Percentiles rank a stretch among this genome's conserved stretches.
phyloP scores from a whole-genome alignment of 2,797 vertebrate genomes.

The Fistularia tabacaria region DNA sequence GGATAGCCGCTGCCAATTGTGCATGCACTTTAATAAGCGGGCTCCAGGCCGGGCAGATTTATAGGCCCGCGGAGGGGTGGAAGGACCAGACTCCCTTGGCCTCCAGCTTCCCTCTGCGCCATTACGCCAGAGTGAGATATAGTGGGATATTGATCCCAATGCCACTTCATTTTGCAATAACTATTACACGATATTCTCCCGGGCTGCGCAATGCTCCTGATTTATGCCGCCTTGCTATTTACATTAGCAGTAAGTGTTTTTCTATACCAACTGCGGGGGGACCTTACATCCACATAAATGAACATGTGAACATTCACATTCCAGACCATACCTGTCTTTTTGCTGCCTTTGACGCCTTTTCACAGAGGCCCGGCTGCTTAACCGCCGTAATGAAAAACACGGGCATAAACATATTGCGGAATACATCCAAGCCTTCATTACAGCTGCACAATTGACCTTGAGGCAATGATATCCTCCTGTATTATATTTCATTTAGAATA shows the following conservation, averaged over 20 bases:
- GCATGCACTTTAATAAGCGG: conserved; percentile 85
- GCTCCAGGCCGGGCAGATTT: conserved; percentile 88
- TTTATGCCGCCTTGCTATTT: conserved; percentile 81
- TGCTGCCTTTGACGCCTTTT: conserved; percentile 56
- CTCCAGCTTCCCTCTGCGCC: conserved; percentile 89
- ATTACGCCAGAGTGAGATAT: conserved; percentile 97
- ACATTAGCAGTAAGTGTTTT: conserved; percentile 83
- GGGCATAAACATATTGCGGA: conserved; percentile 52
- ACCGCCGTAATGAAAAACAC: conserved; percentile 46
- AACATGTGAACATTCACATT: conserved; percentile 64
- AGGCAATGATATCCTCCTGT: conserved; percentile 45
- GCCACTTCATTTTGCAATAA: conserved; percentile 98
- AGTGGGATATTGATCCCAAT: conserved; percentile 96
- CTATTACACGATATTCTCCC: conserved; percentile 88
- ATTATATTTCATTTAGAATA: conserved; percentile 56
- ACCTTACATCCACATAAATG: conserved; percentile 58
- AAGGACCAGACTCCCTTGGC: conserved; percentile 92
- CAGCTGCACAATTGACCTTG: conserved; percentile 57
- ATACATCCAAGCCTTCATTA: conserved; percentile 51
- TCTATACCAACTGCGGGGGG: conserved; percentile 71
- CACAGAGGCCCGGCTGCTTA: conserved; percentile 39
- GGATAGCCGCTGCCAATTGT: conserved; percentile 79
- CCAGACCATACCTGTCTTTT: conserved; percentile 53
- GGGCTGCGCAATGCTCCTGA: conserved; percentile 71
- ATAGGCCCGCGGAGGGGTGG: conserved; percentile 90